These are phyloP conservation scores for Drosophila pegasa DNA, from an alignment of 2,888 invertebrate species.

Conservation along the genomic window DNA sequence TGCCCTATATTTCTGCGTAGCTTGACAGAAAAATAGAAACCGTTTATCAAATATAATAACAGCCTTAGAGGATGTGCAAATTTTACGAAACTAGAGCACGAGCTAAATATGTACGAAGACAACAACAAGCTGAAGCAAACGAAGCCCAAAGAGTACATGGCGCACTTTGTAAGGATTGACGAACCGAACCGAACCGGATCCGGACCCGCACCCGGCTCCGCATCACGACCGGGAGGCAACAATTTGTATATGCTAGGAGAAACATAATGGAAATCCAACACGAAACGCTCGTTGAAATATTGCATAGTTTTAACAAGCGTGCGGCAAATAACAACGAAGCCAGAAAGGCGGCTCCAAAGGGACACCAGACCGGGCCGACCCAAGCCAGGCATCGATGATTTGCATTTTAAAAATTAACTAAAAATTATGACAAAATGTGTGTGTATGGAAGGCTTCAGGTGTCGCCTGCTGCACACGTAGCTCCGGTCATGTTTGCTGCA, in stretches of 20 bases:
- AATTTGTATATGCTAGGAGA: conserved; percentile 23
- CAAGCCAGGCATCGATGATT: conserved; percentile 64
- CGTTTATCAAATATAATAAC: neutral
- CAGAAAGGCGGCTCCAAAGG: conserved; percentile 35
- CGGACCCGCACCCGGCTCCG: conserved; percentile 4
- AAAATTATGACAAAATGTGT: conserved; percentile 72
- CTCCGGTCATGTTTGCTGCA: conserved; percentile 64
- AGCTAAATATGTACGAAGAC: conserved; percentile 8
- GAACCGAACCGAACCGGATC: conserved; percentile 17
- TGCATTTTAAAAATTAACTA: conserved; percentile 77
- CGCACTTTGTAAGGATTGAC: conserved; percentile 25
- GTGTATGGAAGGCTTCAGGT: conserved; percentile 36
- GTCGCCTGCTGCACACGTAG: conserved; percentile 35
- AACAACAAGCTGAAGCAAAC: conserved; percentile 27
- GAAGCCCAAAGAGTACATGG: conserved; percentile 2
- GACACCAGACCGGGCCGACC: conserved; percentile 1
- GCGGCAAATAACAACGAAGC: conserved; percentile 46
- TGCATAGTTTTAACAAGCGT: conserved; percentile 61
- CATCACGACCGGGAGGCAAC: neutral
- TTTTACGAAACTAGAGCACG: neutral
- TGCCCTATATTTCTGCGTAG: neutral
- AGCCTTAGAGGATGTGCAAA: neutral
- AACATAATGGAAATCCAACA: conserved; percentile 50
- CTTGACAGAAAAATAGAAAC: too few relatives aligned
- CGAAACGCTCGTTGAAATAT: conserved; percentile 62